Percentiles rank a stretch among this genome's conserved stretches.
Conservation (phyloP, 2,113 vertebrate species). For the Amphiprion percula region DNA sequence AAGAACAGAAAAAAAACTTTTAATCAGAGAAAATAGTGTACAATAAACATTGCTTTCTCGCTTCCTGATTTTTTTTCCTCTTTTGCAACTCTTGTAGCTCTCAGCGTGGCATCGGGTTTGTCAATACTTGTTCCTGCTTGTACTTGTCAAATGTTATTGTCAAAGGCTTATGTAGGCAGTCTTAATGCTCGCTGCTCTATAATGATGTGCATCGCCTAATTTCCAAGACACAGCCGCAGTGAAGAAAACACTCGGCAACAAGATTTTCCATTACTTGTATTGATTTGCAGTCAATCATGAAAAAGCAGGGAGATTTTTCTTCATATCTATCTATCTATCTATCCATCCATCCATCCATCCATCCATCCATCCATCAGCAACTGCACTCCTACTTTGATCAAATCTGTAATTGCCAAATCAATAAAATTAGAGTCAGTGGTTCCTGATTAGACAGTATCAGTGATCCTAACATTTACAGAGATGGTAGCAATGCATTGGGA, state of each 20-base stretch:
- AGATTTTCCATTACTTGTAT: conserved; percentile 37
- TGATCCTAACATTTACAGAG: too few species aligned
- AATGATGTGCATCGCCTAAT: conserved; percentile 28
- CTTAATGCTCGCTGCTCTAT: conserved; percentile 18
- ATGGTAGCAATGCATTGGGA: not conserved
- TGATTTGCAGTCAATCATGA: conserved; percentile 45
- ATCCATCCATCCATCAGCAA: too few species aligned
- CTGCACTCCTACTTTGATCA: too few species aligned
- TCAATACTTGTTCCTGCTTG: conserved; percentile 46
- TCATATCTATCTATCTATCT: conserved; percentile 4
- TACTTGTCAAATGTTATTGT: conserved; percentile 41
- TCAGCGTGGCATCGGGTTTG: conserved; percentile 26
- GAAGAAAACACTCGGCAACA: conserved; percentile 29
- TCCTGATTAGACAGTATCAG: too few species aligned
- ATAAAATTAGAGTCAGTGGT: too few species aligned
- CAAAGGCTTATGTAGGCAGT: conserved; percentile 22
- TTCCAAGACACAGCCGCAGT: conserved; percentile 17
- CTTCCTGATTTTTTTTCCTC: conserved; percentile 5
- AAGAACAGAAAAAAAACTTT: conserved; percentile 19
- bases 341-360: too few species aligned
- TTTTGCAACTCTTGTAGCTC: conserved; percentile 19
- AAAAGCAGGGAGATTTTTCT: not conserved
- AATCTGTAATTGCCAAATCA: too few species aligned
- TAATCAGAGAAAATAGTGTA: conserved; percentile 18
- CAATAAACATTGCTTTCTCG: conserved; percentile 29